Conservation (phyloP, 2,888 invertebrate genomes). For the Nesidiocoris tenuis region DNA sequence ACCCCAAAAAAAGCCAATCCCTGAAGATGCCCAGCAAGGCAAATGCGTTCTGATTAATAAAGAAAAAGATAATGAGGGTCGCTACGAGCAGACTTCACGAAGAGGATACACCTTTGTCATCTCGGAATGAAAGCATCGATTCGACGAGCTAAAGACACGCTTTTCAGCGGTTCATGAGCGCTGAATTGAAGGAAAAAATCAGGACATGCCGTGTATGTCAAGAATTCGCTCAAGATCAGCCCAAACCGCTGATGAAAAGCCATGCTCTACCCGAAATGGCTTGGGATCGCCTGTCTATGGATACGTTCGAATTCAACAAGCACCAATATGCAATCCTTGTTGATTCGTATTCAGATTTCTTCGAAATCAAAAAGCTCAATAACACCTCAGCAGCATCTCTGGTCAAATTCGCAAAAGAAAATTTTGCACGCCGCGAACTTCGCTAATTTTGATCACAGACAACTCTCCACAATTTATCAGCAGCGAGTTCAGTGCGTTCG, state of each 20-base stretch:
- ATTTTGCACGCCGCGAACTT: slow-evolving; percentile 34
- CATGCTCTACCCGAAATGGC: background rate
- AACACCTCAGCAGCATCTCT: slow-evolving; percentile 7
- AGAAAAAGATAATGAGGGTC: too few species aligned
- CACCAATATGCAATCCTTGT: slow-evolving; percentile 10
- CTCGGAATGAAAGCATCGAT: slow-evolving; percentile 11
- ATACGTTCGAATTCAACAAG: background rate
- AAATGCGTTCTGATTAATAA: too few species aligned
- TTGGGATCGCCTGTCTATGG: slow-evolving; percentile 17
- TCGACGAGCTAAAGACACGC: slow-evolving; percentile 11
- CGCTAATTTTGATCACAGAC: slow-evolving; percentile 16
- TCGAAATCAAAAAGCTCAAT: slow-evolving; percentile 14
- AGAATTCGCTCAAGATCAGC: slow-evolving; percentile 13
- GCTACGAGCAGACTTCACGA: slow-evolving; percentile 9
- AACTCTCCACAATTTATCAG: slow-evolving; percentile 21
- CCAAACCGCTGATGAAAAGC: slow-evolving; percentile 5
- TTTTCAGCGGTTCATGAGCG: slow-evolving; percentile 12
- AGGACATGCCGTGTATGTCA: background rate
- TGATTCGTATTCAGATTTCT: slow-evolving; percentile 37
- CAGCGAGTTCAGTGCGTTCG: slow-evolving; percentile 24
- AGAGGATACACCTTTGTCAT: background rate
- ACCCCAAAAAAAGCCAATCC: background rate
- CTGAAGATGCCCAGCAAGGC: too few species aligned
- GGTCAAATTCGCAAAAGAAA: slow-evolving; percentile 10
- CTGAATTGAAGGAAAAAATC: slow-evolving; percentile 13